A percentile compares a stretch with the other conserved stretches of the same genome.
Conservation (phyloP, 2,888 invertebrate species). For the Leptopilina syphax region DNA sequence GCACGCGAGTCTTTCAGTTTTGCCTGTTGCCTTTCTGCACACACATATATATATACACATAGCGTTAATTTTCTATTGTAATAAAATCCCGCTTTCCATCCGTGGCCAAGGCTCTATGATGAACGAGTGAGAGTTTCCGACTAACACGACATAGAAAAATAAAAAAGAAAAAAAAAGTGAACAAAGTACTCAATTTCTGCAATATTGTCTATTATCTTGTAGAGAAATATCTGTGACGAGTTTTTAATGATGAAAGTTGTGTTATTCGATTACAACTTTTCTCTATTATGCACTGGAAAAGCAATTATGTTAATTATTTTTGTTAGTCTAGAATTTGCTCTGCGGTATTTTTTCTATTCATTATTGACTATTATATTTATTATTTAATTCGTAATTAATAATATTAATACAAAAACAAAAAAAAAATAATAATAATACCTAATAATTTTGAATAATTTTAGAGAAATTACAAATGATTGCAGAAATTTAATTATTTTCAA, state of each 20-base stretch:
- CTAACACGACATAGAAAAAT: constrained; percentile 9
- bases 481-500: too few species aligned
- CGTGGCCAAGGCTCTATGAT: constrained; percentile 26
- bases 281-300: neutral
- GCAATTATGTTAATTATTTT: too few species aligned
- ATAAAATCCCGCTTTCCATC: constrained; percentile 28
- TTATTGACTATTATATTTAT: too few species aligned
- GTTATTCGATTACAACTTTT: neutral
- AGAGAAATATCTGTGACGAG: neutral
- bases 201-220: neutral
- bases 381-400: too few species aligned
- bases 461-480: too few species aligned
- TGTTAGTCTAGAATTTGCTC: too few species aligned
- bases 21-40: constrained; percentile 18
- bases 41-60: neutral
- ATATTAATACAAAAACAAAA: too few species aligned
- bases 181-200: constrained; percentile 24
- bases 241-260: constrained; percentile 5
- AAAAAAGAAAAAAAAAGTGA: neutral
- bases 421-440: too few species aligned
- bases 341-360: too few species aligned
- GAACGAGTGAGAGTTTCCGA: constrained; percentile 30
- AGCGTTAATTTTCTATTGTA: constrained; percentile 34
- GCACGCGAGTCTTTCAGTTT: constrained; percentile 62
- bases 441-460: too few species aligned